Evolutionary conservation across 2,888 invertebrate species (phyloP).

Genomic region (Drosophila antonietae): DNA sequence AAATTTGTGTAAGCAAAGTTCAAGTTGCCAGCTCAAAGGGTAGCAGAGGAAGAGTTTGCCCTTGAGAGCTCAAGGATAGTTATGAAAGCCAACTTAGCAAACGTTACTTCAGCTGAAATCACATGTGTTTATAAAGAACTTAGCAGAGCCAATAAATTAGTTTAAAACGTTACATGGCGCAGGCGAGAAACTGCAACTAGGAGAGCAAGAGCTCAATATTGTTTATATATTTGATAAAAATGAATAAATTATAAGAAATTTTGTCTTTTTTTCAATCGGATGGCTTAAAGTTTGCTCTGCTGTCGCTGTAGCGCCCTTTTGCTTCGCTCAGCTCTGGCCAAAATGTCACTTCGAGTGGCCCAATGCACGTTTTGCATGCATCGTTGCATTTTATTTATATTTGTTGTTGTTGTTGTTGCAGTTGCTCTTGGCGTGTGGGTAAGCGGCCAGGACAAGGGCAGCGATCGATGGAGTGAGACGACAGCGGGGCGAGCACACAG

Average conservation of each 20-base stretch:
- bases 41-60: not conserved
- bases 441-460: constrained; percentile 59
- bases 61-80: not conserved
- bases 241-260: not conserved
- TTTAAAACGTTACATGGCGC: not conserved
- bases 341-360: constrained; percentile 41
- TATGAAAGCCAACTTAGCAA: not conserved
- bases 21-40: not conserved
- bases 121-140: not conserved
- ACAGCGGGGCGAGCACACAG: constrained; percentile 2
- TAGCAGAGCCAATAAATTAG: not conserved
- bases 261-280: no score
- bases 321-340: constrained; percentile 28
- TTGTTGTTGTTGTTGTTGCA: constrained; percentile 25
- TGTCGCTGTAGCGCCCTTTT: constrained; percentile 22
- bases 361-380: constrained; percentile 61
- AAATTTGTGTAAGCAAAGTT: not conserved
- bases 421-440: constrained; percentile 61
- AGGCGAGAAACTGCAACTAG: no score
- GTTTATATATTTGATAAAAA: not conserved
- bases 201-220: not conserved
- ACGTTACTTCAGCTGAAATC: not conserved
- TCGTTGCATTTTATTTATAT: constrained; percentile 55
- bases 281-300: not conserved
- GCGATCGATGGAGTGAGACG: constrained; percentile 48